phyloP scores from a whole-genome alignment of 2,113 vertebrate genomes.

The Pteronura brasiliensis region DNA sequence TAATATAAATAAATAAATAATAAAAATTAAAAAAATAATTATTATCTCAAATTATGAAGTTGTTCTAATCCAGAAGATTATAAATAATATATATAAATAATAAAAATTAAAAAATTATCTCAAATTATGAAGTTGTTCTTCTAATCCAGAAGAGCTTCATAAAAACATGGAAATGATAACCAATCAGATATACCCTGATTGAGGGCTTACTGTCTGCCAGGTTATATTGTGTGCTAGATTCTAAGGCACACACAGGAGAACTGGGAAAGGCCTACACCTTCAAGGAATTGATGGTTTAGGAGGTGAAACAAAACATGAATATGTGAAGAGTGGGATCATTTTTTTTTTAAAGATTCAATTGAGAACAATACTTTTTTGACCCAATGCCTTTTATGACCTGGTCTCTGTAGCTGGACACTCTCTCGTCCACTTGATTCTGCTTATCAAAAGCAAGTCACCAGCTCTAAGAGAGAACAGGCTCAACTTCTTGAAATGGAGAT shows the following conservation, averaged over 20 bases:
- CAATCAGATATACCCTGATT: background rate
- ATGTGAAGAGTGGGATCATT: background rate
- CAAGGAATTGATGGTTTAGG: background rate
- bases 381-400: background rate
- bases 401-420: background rate
- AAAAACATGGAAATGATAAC: background rate
- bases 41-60: background rate
- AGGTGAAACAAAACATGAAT: background rate
- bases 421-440: background rate
- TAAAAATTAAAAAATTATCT: background rate
- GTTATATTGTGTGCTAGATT: background rate
- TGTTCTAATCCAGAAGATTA: background rate
- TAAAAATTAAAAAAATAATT: background rate
- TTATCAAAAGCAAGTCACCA: background rate
- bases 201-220: background rate
- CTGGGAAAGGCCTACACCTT: background rate
- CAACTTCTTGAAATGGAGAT: background rate
- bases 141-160: background rate
- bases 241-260: background rate
- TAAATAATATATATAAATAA: too few species aligned
- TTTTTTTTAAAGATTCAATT: background rate
- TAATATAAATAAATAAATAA: background rate
- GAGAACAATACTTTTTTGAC: background rate
- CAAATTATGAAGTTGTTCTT: background rate
- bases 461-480: background rate